phyloP scores from a whole-genome alignment of 2,888 invertebrate species.

The Synanthedon myopaeformis region DNA sequence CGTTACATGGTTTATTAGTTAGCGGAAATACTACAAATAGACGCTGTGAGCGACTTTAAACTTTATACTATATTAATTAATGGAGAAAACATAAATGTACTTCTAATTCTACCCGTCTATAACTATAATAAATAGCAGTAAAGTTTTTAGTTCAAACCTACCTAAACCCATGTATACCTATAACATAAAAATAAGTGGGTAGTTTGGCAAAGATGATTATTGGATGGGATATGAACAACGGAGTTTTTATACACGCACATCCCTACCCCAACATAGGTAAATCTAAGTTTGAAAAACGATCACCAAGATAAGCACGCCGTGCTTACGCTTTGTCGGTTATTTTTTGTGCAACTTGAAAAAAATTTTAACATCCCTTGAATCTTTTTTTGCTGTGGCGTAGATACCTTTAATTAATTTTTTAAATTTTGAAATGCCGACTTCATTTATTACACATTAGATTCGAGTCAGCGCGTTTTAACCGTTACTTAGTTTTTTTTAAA shows the following conservation, averaged over 20 bases:
- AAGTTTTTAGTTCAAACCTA: too few relatives aligned
- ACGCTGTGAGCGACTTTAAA: too few relatives aligned
- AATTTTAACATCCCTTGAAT: constrained; percentile 37
- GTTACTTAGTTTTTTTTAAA: too few relatives aligned
- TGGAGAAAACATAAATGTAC: too few relatives aligned
- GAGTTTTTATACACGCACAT: constrained; percentile 23
- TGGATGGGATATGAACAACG: not conserved
- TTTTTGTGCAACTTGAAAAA: constrained; percentile 38
- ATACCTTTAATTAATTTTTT: constrained; percentile 50
- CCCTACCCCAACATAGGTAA: constrained; percentile 10
- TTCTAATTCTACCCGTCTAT: too few relatives aligned
- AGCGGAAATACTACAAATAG: too few relatives aligned
- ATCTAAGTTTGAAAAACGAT: constrained; percentile 35
- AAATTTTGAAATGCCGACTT: not conserved
- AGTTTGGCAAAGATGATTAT: not conserved
- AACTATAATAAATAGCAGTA: too few relatives aligned
- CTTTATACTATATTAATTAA: too few relatives aligned
- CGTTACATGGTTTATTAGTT: too few relatives aligned
- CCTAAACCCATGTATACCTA: too few relatives aligned
- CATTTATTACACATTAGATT: too few relatives aligned
- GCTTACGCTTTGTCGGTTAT: constrained; percentile 48
- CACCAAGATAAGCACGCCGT: constrained; percentile 31
- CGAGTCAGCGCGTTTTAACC: too few relatives aligned
- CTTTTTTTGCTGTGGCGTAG: constrained; percentile 49
- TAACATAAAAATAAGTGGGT: not conserved